Evolutionary conservation across 2,888 invertebrate genomes (phyloP), one percentile per base, ranked within the genome.

Genomic region (Apomyelois bistriatella): DNA sequence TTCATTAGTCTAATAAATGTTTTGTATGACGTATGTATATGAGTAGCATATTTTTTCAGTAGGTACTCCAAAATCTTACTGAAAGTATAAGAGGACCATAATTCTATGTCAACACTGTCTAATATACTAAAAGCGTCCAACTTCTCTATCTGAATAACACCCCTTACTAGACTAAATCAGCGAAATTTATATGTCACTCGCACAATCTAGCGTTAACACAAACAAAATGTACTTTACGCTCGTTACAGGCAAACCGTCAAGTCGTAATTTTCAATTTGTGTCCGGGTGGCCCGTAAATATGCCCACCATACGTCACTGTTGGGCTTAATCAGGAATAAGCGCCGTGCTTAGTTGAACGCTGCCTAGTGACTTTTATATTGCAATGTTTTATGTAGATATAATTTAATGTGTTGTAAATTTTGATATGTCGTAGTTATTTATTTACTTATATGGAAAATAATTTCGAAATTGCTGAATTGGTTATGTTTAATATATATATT

Each of bases 181-280:
- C 16, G 16, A 28, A 46, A 46, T 46, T 46, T 46, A 46, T 46
- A 46, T 46, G 46, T 32, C 46, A 46, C 5, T 46, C n/a, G 32
- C 46, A 46, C 41, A 35, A 50, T 35, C 36, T 43, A 58, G 61
- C 66, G 72, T 71, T 72, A 46, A 32, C 46, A 57, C 64, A 59
- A 58, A 60, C 66, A 58, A 64, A 58, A 66, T 69, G 70, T 70
- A 74, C 73, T 74, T 74, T 76, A 70, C 65, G 65, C 80, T 80
- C 80, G 82, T 81, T 84, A 79, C 74, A 62, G 64, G 72, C 69
- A 65, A 72, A 72, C 74, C 74, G 75, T 77, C 76, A 74, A 70
- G 74, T 80, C 80, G 76, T 89, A 87, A 85, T 74, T 89, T 86
- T 81, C 88, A 89, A 88, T 89, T 86, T 87, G 85, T 76, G 85